Base-by-base conservation (phyloP, 2,113 vertebrate species). In the Brevimyrus niger region DNA sequence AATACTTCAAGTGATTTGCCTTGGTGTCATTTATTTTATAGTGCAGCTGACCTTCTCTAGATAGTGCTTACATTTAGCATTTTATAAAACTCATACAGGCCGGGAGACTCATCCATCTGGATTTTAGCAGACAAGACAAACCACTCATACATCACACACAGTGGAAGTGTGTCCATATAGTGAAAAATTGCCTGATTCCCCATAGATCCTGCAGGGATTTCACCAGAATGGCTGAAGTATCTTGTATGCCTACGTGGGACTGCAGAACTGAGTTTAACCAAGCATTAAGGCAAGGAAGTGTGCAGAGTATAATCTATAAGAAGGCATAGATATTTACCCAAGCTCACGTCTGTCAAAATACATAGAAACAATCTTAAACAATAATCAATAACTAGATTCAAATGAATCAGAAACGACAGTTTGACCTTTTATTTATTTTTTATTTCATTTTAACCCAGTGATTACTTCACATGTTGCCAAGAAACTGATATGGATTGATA, bases 261-360 rank as follows among this genome's bases (percentile, higher is more conserved):
- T 76, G 19, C 38, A 21, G 38, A 51, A 6, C 27, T 35, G 23
- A 80, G 48, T 76, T 42, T 8, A 55, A 80, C 48, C 19, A 6
- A 51, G 11, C 8, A 7, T 10, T 10, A 31, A 87, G 31, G 27
- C 38, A 23, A 53, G 27, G 47, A 15, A 38, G 17, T 7, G 11
- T 47, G 85, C 9, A 86, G 85, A n/a, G 4, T 53, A 19, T 27
- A 53, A 10, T 53, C 4, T 15, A 35, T 35, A 38, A 27, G 17
- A 61, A 51, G 42, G 35, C 38, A 38, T 44, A 31, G 61, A 87
- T 46, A 27, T 11, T 89, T 47, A 58, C 44, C 76, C 3, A 53
- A 31, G 50, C 21, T 86, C 65, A 88, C 15, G 65, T 73, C 85
- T 89, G 89, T 91, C 89, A 82, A 89, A 83, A 90, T 61, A 86